Base-by-base conservation (phyloP, 2,888 invertebrate species). In the Lithophane semibrunnea region DNA sequence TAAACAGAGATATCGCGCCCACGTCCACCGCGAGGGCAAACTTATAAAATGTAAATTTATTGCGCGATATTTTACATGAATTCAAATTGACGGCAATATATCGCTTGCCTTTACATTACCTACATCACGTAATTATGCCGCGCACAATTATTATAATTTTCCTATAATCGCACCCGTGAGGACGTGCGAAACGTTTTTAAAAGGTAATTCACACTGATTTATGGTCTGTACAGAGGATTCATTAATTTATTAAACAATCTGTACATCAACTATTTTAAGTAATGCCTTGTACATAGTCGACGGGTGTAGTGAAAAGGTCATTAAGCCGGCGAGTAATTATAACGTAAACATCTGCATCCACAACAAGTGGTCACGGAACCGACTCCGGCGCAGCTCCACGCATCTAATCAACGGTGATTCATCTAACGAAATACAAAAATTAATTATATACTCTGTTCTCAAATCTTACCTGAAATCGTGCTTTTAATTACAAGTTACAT, bases 91-190 rank as follows among this genome's bases (percentile, higher is more conserved):
- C 92, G 93, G 93, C 94, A 93, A 94, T 93, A 94, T 94, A 94
- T 94, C 92, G 94, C 92, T 92, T 92, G 93, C 92, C 93, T 94
- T 79, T 92, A 94, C 90, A 93, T 95, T 96, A n/a, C n/a, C n/a
- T n/a, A 95, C 94, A 94, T 95, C 95, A 95, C 94, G 94, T 96
- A 94, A 96, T 96, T 96, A 96, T 92, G 92, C 90, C 86, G 92
- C 87, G 91, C 93, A 95, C 95, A 96, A 96, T 96, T 96, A 96
- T 96, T 96, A 96, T 96, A 96, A 96, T 96, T 96, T 96, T 94
- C 93, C 93, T 95, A 95, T 95, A 95, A 96, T 95, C 95, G 93
- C 91, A 92, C 90, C 92, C 93, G 94, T 95, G 94, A 96, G 93
- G 94, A 96, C 94, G 96, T 95, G 96, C 95, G 96, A 96, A 95